phyloP scores from a whole-genome alignment of 2,797 vertebrate species.

The Tolypeutes matacus region DNA sequence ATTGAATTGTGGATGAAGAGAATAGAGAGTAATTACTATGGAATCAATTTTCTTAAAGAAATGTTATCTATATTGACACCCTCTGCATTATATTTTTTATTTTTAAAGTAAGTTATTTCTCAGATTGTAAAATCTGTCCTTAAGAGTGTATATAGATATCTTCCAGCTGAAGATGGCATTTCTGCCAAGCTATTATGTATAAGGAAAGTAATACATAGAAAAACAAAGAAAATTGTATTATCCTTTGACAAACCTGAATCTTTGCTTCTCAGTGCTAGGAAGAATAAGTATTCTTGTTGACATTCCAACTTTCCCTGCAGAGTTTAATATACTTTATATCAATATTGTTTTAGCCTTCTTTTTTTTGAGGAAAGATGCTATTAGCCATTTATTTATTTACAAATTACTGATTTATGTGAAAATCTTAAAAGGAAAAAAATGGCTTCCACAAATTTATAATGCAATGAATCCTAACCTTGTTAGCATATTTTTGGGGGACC shows the following conservation, averaged over 20 bases:
- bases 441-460: neutral
- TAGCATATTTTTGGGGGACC: neutral
- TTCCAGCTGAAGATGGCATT: neutral
- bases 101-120: constrained; percentile 46
- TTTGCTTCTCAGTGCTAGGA: neutral
- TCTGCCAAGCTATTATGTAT: neutral
- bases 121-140: neutral
- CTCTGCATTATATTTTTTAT: constrained; percentile 42
- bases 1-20: neutral
- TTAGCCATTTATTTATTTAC: too few species aligned
- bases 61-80: neutral
- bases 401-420: neutral
- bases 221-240: neutral
- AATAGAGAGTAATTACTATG: neutral
- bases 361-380: neutral
- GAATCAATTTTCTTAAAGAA: constrained; percentile 38
- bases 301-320: neutral
- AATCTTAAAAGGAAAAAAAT: neutral
- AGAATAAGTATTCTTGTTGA: neutral
- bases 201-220: neutral
- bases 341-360: neutral
- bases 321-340: neutral
- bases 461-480: neutral
- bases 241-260: neutral
- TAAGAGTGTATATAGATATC: neutral